Conservation (phyloP, 1,140 invertebrate species). For the Rhagoletis zephyria region DNA sequence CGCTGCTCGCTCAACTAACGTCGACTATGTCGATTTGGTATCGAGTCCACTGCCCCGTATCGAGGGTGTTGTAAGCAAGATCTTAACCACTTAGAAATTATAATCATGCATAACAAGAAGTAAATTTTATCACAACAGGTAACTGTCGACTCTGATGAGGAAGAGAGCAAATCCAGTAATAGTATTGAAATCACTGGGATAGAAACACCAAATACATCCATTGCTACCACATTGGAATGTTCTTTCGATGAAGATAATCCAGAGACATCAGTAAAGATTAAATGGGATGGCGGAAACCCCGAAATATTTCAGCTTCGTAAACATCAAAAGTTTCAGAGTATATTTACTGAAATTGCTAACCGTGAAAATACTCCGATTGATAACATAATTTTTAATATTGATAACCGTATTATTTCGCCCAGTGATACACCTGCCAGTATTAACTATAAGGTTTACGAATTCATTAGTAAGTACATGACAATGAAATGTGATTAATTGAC, state of each 20-base stretch:
- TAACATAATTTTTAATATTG: slow-evolving; percentile 61
- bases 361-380: slow-evolving; percentile 61
- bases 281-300: slow-evolving; percentile 65
- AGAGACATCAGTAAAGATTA: slow-evolving; percentile 61
- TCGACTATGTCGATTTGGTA: slow-evolving; percentile 65
- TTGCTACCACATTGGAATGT: background rate
- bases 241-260: slow-evolving; percentile 64
- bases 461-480: slow-evolving; percentile 58
- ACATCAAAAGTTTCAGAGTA: slow-evolving; percentile 65
- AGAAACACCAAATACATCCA: background rate
- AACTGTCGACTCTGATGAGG: slow-evolving; percentile 65
- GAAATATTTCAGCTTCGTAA: slow-evolving; percentile 64
- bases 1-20: slow-evolving; percentile 60
- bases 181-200: background rate
- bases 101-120: background rate
- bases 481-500: background rate
- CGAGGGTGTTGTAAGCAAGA: slow-evolving; percentile 64
- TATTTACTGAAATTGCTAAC: slow-evolving; percentile 64
- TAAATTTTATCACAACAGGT: slow-evolving; percentile 55
- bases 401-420: slow-evolving; percentile 60
- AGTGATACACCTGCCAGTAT: slow-evolving; percentile 63
- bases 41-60: slow-evolving; percentile 62
- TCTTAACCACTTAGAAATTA: background rate
- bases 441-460: slow-evolving; percentile 63
- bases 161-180: slow-evolving; percentile 48